phyloP scores from a whole-genome alignment of 2,888 invertebrate genomes.

The Erebia aethiops region DNA sequence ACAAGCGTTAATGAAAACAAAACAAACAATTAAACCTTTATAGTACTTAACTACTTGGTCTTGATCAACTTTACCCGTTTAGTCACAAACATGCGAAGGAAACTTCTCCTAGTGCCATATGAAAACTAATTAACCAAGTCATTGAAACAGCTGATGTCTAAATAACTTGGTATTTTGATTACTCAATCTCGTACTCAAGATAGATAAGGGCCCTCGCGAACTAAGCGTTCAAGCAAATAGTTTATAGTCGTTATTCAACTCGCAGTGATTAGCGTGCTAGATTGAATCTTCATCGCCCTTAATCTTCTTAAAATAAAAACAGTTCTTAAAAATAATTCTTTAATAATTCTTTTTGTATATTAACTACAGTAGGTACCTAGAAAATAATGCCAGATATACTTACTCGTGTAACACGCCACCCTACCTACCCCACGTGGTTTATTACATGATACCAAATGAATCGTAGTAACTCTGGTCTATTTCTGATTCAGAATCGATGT shows the following conservation, averaged over 20 bases:
- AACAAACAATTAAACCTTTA: neutral
- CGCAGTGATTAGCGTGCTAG: neutral
- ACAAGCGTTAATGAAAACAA: neutral
- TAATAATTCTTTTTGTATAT: too few relatives aligned
- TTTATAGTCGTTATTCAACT: constrained; percentile 6
- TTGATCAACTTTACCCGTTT: neutral
- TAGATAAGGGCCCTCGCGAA: constrained; percentile 9
- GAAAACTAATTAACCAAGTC: constrained; percentile 23
- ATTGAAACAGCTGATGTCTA: constrained; percentile 19
- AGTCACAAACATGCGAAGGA: constrained; percentile 9
- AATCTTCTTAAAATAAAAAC: neutral
- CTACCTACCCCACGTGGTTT: too few relatives aligned
- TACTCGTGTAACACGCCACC: neutral
- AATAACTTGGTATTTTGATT: constrained; percentile 25
- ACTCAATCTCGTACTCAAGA: constrained; percentile 14
- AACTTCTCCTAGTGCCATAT: constrained; percentile 5
- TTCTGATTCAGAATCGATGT: too few relatives aligned
- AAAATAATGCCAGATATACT: neutral
- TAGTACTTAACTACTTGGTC: neutral
- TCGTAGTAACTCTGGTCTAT: too few relatives aligned
- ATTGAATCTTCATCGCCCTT: neutral
- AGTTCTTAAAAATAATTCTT: neutral
- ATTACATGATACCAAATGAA: too few relatives aligned
- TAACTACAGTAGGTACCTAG: too few relatives aligned
- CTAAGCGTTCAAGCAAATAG: neutral